phyloP scores from a whole-genome alignment of 2,113 vertebrate genomes.

The Pipra filicauda region DNA sequence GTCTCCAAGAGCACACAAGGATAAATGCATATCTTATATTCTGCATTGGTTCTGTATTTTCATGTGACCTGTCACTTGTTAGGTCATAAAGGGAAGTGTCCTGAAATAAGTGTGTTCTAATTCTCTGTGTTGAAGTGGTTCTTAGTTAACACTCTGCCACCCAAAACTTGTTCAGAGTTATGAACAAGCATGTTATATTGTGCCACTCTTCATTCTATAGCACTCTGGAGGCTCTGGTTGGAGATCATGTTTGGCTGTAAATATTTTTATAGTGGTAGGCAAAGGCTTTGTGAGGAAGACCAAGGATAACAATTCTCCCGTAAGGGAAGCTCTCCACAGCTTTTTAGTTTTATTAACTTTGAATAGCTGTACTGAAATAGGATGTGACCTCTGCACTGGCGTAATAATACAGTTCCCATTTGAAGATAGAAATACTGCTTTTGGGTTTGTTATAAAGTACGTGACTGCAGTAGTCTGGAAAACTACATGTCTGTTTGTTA shows the following conservation, averaged over 20 bases:
- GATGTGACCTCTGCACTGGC: background rate
- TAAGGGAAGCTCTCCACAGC: background rate
- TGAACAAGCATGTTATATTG: background rate
- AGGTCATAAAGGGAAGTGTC: background rate
- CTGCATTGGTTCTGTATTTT: background rate
- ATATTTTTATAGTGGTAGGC: background rate
- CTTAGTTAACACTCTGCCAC: background rate
- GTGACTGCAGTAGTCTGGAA: background rate
- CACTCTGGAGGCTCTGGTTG: background rate
- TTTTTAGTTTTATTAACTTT: background rate
- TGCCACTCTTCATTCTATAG: background rate
- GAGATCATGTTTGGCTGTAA: background rate
- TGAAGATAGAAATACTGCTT: background rate
- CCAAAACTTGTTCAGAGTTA: background rate
- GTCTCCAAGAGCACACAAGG: background rate
- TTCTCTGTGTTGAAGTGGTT: background rate
- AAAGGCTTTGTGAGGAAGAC: background rate
- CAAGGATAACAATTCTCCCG: background rate
- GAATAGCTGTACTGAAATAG: background rate
- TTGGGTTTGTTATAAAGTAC: background rate
- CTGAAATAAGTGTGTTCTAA: background rate
- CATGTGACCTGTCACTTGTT: background rate
- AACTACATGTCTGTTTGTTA: background rate
- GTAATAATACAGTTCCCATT: background rate
- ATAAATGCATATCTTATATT: background rate